Evolutionary conservation across 1,140 invertebrate genomes (phyloP), one percentile per base, ranked within the genome.

Genomic region (Meloidogyne hapla): DNA sequence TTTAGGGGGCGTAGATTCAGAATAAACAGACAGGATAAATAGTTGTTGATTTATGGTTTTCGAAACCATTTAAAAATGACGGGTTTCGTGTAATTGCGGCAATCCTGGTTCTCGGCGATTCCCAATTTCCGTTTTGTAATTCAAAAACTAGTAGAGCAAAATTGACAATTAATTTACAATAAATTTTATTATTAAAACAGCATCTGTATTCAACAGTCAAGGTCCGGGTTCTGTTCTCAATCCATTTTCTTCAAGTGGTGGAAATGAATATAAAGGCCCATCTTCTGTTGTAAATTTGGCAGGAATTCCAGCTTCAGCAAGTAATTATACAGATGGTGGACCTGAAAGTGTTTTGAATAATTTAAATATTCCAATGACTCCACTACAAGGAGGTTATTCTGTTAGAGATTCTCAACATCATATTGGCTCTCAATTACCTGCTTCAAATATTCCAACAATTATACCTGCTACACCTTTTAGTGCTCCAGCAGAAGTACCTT

Each of bases 301-400:
- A 6, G 71, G 71, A 42, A 64, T 73, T 40, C 80, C 80, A 15
- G 72, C 73, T 23, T 82, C 81, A 15, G 81, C 83, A 21, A 80
- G 63, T 56, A 74, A 74, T 56, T 61, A 63, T 40, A 33, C 10
- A 8, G 42, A 73, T 38, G 40, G 62, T 6, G 62, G 65, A 5
- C 71, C 71, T 21, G 71, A 73, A 33, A 73, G 71, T 63, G 71
- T 73, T n/a, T 8, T 33, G n/a, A 81, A 83, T 69, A 83, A 83
- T 64, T 62, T 81, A 28, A 83, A 82, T 38, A 79, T 82, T 12
- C 81, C 81, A 25, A 82, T 82, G 81, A 82, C 81, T 62, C 81
- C 81, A 40, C 66, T 82, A 26, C 67, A 69, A 33, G 75, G 76
- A 21, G 81, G 40, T 23, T 80, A 77, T 61, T 75, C 73, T 40